Percentiles rank a stretch among this genome's conserved stretches.
These are phyloP conservation scores for Arenaria interpres DNA, from an alignment of 2,113 vertebrate genomes.

Conservation along the genomic window DNA sequence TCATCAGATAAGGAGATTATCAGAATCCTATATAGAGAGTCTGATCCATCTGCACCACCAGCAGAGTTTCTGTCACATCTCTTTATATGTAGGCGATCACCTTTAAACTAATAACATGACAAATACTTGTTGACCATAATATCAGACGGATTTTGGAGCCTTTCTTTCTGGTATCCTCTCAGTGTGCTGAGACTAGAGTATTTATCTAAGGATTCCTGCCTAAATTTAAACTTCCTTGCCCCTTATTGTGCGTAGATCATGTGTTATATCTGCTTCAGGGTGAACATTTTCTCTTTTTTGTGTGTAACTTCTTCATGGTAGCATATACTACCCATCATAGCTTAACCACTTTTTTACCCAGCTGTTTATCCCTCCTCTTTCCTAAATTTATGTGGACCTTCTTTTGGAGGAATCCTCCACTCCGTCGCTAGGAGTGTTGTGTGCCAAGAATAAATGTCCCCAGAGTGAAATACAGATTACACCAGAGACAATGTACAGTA, in stretches of 20 bases:
- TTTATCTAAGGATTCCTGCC: neutral
- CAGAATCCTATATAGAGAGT: neutral
- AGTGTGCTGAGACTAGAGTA: neutral
- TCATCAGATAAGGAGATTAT: neutral
- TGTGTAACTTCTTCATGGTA: neutral
- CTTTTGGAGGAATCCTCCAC: neutral
- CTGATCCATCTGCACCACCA: neutral
- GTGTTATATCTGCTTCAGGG: neutral
- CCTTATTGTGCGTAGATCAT: neutral
- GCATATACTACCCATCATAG: rapidly evolving
- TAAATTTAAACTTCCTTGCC: neutral
- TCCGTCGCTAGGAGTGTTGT: neutral
- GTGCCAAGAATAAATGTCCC: neutral
- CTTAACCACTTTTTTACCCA: neutral
- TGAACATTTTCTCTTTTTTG: no score
- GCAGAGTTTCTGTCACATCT: neutral
- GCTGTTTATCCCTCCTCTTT: neutral
- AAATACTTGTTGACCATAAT: neutral
- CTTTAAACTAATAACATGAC: neutral
- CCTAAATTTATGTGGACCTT: neutral
- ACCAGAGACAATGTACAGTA: neutral
- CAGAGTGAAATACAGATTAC: neutral
- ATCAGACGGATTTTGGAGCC: neutral
- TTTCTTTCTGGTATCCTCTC: neutral
- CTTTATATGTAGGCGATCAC: neutral